phyloP scores from a whole-genome alignment of 1,140 invertebrate genomes.

The Listronotus bonariensis region DNA sequence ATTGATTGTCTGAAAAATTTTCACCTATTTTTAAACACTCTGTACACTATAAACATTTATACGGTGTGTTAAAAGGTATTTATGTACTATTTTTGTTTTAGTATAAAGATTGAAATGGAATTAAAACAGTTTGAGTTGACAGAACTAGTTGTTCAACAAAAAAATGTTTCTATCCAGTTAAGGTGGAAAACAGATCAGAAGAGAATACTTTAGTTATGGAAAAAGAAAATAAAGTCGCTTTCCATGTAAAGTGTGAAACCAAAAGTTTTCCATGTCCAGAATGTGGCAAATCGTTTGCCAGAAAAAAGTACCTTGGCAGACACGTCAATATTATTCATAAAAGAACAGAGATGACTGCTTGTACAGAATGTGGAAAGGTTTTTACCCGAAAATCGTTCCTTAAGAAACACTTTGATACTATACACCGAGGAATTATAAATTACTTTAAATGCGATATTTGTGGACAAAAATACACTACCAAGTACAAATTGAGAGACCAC shows the following conservation, averaged over 20 bases:
- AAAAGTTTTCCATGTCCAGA: background rate
- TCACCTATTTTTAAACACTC: no score
- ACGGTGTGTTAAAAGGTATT: no score
- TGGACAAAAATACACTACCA: slow-evolving; percentile 17
- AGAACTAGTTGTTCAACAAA: background rate
- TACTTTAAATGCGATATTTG: slow-evolving; percentile 33
- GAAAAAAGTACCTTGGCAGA: background rate
- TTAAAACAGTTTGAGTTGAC: no score
- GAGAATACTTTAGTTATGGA: no score
- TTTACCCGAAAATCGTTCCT: slow-evolving; percentile 3
- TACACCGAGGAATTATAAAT: slow-evolving; percentile 57
- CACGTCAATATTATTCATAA: background rate
- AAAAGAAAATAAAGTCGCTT: background rate
- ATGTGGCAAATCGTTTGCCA: slow-evolving; percentile 2
- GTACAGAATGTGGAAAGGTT: slow-evolving; percentile 11
- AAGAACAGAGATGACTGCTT: background rate
- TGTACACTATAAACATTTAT: no score
- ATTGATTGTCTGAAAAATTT: no score
- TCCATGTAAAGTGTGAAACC: no score
- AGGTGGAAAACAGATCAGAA: background rate
- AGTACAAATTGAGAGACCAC: slow-evolving; percentile 53
- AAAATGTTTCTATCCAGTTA: background rate
- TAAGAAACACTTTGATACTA: slow-evolving; percentile 14
- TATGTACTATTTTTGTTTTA: no score
- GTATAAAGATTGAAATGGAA: no score